phyloP scores from a whole-genome alignment of 2,797 vertebrate species.

The Alcedo quadribrachys region DNA sequence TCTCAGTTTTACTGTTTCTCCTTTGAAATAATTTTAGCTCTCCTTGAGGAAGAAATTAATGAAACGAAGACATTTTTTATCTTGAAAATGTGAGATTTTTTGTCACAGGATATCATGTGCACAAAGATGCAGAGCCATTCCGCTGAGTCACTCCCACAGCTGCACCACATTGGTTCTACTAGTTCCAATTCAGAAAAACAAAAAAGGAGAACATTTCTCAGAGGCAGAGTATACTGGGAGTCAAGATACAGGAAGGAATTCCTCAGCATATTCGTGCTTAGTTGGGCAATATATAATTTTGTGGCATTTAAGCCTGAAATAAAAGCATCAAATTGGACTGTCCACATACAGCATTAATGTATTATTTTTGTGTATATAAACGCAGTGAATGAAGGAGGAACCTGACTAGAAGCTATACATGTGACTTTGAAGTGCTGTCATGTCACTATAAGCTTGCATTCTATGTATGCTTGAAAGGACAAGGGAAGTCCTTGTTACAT shows the following conservation, averaged over 20 bases:
- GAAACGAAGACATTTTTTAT: neutral
- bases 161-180: neutral
- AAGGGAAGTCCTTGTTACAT: neutral
- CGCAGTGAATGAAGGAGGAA: neutral
- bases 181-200: neutral
- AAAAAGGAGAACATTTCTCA: neutral
- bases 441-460: neutral
- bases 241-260: neutral
- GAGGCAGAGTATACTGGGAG: neutral
- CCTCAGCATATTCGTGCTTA: neutral
- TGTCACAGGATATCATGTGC: constrained; percentile 24
- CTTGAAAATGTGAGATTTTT: neutral
- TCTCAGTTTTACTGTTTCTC: neutral
- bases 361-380: neutral
- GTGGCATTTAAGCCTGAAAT: neutral
- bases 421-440: neutral
- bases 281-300: neutral
- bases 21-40: neutral
- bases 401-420: neutral
- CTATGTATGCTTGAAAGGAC: neutral
- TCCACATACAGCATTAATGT: neutral
- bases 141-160: constrained; percentile 55
- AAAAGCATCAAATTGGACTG: neutral
- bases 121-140: neutral
- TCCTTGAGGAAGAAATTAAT: neutral